Base-by-base conservation (phyloP, 2,888 invertebrate species). In the Petrolisthes cinctipes region DNA sequence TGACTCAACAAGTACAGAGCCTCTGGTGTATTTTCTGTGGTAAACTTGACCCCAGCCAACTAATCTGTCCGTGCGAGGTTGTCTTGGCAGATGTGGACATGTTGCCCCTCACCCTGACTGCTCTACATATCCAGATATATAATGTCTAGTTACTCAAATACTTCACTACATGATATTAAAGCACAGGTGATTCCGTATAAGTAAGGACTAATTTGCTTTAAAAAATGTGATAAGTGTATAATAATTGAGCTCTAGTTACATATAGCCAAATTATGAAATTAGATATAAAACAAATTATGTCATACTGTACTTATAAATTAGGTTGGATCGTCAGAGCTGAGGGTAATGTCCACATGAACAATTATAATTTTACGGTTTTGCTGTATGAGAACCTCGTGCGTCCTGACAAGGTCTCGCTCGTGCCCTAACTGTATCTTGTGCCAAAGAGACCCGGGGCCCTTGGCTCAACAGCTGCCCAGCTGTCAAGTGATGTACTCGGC, bases 381-480 rank as follows among this genome's bases (percentile, higher is more conserved):
- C 87, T 88, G 83, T 83, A 88, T 84, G 83, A 88, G 66, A 88
- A 88, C 87, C 87, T 88, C 83, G 84, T 81, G 84, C 87, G 87
- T 84, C 87, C 87, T 88, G 87, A 88, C 87, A 84, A 88, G 87
- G 87, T 88, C 87, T 88, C 87, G 87, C 87, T 88, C 87, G 87
- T 88, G 87, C 87, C 87, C 87, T 88, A 88, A 83, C 87, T 88
- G 87, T 88, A 88, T 88, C 87, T 88, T 88, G 87, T 88, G 87
- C 87, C 87, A 88, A 88, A 88, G 87, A 88, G 87, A 88, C 87
- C 87, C 73, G 84, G 87, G 87, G 87, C 87, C 87, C 83, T 84
- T 84, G 87, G 87, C 87, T 88, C 87, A 88, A 75, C 87, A 88
- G 87, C 84, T 87, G 87, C 83, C 81, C 83, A 84, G 84, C 87